These are phyloP conservation scores for Esox lucius DNA, from an alignment of 2,797 vertebrate genomes.

Conservation along the genomic window DNA sequence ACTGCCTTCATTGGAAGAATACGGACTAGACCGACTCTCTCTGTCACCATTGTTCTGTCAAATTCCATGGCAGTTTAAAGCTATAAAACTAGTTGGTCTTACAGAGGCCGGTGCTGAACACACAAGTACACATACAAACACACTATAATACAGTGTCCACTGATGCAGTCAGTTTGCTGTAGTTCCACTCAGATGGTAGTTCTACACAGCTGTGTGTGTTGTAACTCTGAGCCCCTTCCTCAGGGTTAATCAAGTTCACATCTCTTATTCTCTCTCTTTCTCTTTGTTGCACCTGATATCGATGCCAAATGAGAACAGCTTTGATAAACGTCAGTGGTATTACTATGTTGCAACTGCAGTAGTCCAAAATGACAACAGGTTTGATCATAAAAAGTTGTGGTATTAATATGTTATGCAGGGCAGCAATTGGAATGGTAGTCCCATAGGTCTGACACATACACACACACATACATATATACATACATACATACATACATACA, in stretches of 20 bases:
- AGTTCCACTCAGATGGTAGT: constrained; percentile 11
- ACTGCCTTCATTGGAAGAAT: neutral
- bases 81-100: constrained; percentile 41
- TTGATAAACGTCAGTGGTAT: too few species aligned
- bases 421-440: neutral
- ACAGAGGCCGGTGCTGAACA: constrained; percentile 14
- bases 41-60: constrained; percentile 49
- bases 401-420: neutral
- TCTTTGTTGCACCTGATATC: neutral
- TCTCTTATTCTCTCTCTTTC: neutral
- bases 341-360: too few species aligned
- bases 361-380: too few species aligned
- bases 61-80: constrained; percentile 46
- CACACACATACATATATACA: constrained; percentile 14
- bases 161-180: neutral
- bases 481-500: neutral
- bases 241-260: constrained; percentile 32
- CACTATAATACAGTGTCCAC: neutral
- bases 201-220: constrained; percentile 22
- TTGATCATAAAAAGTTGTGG: neutral
- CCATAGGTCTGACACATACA: neutral
- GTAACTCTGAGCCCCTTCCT: constrained; percentile 51
- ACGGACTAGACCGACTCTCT: neutral
- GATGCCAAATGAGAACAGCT: neutral
- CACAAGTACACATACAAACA: constrained; percentile 4